Evolutionary conservation across 2,888 invertebrate species (phyloP).

Genomic region (Apantesis nais): DNA sequence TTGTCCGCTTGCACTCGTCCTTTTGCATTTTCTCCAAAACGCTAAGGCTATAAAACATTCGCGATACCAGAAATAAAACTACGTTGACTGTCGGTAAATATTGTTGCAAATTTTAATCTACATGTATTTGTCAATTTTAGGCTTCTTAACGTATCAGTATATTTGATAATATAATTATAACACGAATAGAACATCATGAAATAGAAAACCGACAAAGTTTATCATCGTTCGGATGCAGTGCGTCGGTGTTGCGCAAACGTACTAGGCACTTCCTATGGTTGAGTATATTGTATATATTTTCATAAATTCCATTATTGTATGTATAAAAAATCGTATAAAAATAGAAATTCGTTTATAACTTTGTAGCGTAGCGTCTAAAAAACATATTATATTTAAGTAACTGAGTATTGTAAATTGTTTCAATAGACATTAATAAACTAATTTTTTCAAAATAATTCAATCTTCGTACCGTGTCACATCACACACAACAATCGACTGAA

Average conservation of each 20-base stretch:
- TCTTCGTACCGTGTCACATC: neutral
- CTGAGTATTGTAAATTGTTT: neutral
- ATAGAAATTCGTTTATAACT: too few species aligned
- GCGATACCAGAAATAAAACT: conserved; percentile 13
- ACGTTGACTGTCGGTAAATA: neutral
- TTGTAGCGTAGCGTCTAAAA: too few species aligned
- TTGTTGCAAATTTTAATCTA: neutral
- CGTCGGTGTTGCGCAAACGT: conserved; percentile 80
- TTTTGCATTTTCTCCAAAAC: conserved; percentile 79
- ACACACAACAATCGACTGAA: neutral
- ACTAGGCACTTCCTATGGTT: conserved; percentile 47
- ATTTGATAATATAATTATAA: conserved; percentile 17
- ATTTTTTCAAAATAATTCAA: neutral
- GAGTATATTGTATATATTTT: conserved; percentile 31
- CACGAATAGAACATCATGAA: conserved; percentile 47
- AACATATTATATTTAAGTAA: neutral
- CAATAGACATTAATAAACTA: neutral
- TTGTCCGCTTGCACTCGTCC: conserved; percentile 69
- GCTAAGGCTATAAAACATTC: conserved; percentile 52
- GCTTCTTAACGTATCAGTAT: conserved; percentile 20
- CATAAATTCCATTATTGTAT: conserved; percentile 12
- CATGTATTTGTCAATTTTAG: conserved; percentile 2
- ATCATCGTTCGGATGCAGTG: conserved; percentile 80
- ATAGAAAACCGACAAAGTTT: conserved; percentile 81
- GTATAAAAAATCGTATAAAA: neutral